Conservation (phyloP, 2,797 vertebrate genomes). For the Coregonus sp. region DNA sequence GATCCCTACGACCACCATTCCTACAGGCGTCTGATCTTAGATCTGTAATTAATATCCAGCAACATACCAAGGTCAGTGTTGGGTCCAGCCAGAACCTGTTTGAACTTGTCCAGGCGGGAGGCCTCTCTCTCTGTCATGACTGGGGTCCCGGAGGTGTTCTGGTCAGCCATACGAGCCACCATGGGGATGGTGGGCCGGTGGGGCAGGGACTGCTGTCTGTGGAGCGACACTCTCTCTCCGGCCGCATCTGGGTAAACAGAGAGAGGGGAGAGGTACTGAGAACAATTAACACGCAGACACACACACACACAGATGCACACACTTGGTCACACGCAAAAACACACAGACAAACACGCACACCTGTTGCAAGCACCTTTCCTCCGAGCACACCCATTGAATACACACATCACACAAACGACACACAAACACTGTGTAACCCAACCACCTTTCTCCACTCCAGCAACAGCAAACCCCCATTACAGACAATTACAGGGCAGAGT, state of each 20-base stretch:
- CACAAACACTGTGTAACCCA: too few species aligned
- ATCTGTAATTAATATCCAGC: neutral
- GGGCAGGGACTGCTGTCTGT: slow-evolving; percentile 91
- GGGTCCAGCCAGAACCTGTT: slow-evolving; percentile 89
- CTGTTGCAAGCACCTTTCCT: neutral
- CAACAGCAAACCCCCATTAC: slow-evolving; percentile 4
- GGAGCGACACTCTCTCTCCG: slow-evolving; percentile 76
- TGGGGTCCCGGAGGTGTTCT: slow-evolving; percentile 75
- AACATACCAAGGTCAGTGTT: slow-evolving; percentile 95
- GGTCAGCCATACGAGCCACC: slow-evolving; percentile 78
- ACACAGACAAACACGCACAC: slow-evolving; percentile 1
- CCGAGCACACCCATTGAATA: neutral
- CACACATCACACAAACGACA: neutral
- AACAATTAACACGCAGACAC: neutral
- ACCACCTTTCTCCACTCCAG: too few species aligned
- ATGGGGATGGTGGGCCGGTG: slow-evolving; percentile 78
- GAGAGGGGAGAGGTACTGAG: neutral
- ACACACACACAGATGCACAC: slow-evolving; percentile 7
- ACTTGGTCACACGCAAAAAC: neutral
- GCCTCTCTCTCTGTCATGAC: slow-evolving; percentile 90
- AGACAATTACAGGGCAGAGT: neutral
- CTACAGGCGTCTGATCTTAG: too few species aligned
- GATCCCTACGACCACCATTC: too few species aligned
- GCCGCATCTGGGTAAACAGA: slow-evolving; percentile 67
- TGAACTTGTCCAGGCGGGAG: slow-evolving; percentile 93